Evolutionary conservation across 2,797 vertebrate genomes (phyloP), one percentile per base, ranked within the genome.

Genomic region (Myotis daubentonii): DNA sequence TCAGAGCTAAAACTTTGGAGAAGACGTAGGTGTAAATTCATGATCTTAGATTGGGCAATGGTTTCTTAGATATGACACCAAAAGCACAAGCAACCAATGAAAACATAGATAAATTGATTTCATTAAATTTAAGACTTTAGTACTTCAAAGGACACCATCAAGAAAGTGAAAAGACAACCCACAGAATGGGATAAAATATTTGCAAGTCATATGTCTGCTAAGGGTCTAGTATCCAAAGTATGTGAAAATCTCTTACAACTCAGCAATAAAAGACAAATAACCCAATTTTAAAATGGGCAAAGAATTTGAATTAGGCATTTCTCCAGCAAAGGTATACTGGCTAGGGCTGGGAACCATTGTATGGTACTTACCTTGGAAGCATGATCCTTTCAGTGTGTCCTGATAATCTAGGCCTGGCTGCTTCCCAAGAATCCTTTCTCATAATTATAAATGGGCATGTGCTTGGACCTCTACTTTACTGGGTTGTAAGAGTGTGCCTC

Each of bases 151-250:
- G 16, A 36, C 4, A 90, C 8, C 55, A 23, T 30, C 41, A 94
- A 85, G 49, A 88, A 84, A 90, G 22, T 81, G 7, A 89, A 88
- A 95, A 60, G 33, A 4, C 10, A 81, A 30, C 30, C 44, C n/a
- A 87, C 6, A 87, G 28, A 84, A 90, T 81, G 38, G 36, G 16
- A 84, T 57, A 93, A 94, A 82, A 33, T 71, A n/a, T 72, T 78
- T 83, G 8, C 5, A 90, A 84, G 12, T 78, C 5, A 41, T 71
- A 8, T 89, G 49, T 81, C 8, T 55, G 22, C 68, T n/a, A 55
- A 95, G 10, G 7, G 1, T 81, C 53, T 72, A 82, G 3, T 72
- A 84, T 62, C 19, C 7, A 80, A n/a, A 79, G 68, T 79, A 49
- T 8, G 65, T 76, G 38, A 62, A 71, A 60, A 62, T 60, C 36